Evolutionary conservation across 1,140 invertebrate species (phyloP).

Genomic region (Diploscapter pachys): DNA sequence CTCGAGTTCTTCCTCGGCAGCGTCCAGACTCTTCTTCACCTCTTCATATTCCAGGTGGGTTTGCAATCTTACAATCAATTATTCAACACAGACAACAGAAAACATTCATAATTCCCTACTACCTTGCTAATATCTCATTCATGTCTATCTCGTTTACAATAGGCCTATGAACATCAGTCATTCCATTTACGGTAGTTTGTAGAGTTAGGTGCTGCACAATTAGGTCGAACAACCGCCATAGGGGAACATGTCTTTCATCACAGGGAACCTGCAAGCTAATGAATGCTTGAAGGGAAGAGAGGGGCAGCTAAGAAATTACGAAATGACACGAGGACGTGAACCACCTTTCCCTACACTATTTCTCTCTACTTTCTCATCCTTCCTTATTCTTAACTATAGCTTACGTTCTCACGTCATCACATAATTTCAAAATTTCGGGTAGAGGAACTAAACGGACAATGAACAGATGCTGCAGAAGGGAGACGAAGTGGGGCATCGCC

Average conservation of each 20-base stretch:
- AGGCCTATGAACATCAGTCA: constrained; percentile 84
- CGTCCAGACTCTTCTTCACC: constrained; percentile 80
- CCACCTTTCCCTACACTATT: too few relatives aligned
- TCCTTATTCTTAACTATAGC: too few relatives aligned
- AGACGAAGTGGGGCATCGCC: constrained; percentile 86
- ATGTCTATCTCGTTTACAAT: constrained; percentile 64
- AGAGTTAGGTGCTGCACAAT: constrained; percentile 91
- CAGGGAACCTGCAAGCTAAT: constrained; percentile 65
- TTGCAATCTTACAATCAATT: constrained; percentile 66
- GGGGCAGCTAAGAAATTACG: too few relatives aligned
- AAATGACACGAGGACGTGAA: too few relatives aligned
- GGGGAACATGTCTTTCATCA: constrained; percentile 79
- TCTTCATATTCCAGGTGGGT: constrained; percentile 89
- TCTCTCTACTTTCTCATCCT: too few relatives aligned
- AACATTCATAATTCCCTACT: neutral
- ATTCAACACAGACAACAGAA: neutral
- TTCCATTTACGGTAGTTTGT: constrained; percentile 77
- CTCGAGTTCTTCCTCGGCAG: constrained; percentile 71
- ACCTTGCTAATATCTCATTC: constrained; percentile 37
- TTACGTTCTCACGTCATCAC: neutral
- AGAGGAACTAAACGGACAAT: constrained; percentile 64
- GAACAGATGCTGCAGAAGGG: constrained; percentile 83
- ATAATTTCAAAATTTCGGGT: neutral
- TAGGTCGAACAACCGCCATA: constrained; percentile 89
- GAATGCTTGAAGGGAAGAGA: too few relatives aligned